Conservation (phyloP, 2,888 invertebrate genomes). For the Parapristionchus giblindavisi region DNA sequence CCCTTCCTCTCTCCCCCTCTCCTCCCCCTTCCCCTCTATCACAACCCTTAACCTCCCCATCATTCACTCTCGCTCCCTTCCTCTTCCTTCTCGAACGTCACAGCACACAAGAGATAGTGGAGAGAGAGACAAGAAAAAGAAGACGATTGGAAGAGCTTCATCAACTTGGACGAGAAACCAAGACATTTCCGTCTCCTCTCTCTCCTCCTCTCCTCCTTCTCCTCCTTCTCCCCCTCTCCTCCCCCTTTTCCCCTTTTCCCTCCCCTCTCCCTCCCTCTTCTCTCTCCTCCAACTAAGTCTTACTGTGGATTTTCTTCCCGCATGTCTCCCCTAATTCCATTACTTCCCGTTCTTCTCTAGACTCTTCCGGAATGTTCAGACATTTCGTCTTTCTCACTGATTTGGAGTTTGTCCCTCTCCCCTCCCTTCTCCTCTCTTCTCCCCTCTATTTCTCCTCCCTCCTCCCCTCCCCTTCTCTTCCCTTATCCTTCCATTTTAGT, state of each 20-base stretch:
- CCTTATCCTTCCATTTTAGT: slow-evolving; percentile 17
- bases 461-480: neutral
- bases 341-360: neutral
- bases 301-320: neutral
- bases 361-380: too few species aligned
- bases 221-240: slow-evolving; percentile 1
- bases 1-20: neutral
- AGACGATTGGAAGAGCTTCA: too few species aligned
- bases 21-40: neutral
- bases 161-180: too few species aligned
- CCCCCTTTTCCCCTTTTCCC: neutral
- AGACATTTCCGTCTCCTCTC: neutral
- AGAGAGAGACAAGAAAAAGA: too few species aligned
- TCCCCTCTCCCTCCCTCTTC: neutral
- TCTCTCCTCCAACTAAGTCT: neutral
- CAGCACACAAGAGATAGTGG: too few species aligned
- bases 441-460: neutral
- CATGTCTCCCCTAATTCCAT: neutral
- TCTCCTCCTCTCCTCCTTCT: neutral
- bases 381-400: too few species aligned
- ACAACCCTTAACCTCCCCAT: neutral
- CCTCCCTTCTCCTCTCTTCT: slow-evolving; percentile 2
- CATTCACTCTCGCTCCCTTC: neutral
- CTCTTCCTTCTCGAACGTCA: neutral
- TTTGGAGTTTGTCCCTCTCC: too few species aligned